A percentile compares a stretch with the other conserved stretches of the same genome.
Evolutionary conservation across 2,797 vertebrate genomes (phyloP).

Genomic region (Nannoperca obscura): DNA sequence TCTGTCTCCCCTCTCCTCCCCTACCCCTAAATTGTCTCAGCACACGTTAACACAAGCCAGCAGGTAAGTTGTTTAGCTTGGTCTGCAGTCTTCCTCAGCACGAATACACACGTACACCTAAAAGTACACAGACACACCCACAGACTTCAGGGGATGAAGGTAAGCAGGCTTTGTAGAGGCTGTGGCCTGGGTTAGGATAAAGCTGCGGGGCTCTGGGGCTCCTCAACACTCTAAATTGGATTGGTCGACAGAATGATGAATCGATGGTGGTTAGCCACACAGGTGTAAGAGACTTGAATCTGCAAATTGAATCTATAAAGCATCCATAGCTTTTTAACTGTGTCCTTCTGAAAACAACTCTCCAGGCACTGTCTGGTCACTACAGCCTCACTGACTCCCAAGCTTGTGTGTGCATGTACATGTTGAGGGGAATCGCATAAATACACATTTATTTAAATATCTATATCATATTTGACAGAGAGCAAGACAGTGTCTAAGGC

Average conservation of each 20-base stretch:
- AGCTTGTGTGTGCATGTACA: conserved; percentile 23
- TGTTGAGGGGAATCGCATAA: conserved; percentile 25
- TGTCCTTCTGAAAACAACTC: conserved; percentile 74
- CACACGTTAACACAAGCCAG: conserved; percentile 76
- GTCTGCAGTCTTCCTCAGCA: conserved; percentile 65
- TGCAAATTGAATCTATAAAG: conserved; percentile 81
- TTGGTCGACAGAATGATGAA: conserved; percentile 84
- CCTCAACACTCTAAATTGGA: conserved; percentile 81
- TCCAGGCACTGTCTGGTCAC: conserved; percentile 69
- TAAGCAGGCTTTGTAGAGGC: conserved; percentile 81
- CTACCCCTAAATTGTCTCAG: conserved; percentile 60
- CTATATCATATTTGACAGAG: conserved; percentile 20
- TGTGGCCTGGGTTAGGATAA: conserved; percentile 82
- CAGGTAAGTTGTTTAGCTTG: conserved; percentile 80
- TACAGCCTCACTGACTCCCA: conserved; percentile 42
- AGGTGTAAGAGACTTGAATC: conserved; percentile 80
- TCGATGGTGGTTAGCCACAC: conserved; percentile 83
- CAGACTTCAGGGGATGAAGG: conserved; percentile 78
- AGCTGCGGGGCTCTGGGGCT: conserved; percentile 76
- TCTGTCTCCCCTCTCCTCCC: conserved; percentile 31
- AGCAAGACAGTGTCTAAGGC: conserved; percentile 25
- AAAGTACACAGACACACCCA: conserved; percentile 63
- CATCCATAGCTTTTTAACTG: conserved; percentile 75
- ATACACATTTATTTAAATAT: background rate
- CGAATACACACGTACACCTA: conserved; percentile 53